Evolutionary conservation across 2,113 vertebrate species (phyloP).

Genomic region (Herpetotheres cachinnans): DNA sequence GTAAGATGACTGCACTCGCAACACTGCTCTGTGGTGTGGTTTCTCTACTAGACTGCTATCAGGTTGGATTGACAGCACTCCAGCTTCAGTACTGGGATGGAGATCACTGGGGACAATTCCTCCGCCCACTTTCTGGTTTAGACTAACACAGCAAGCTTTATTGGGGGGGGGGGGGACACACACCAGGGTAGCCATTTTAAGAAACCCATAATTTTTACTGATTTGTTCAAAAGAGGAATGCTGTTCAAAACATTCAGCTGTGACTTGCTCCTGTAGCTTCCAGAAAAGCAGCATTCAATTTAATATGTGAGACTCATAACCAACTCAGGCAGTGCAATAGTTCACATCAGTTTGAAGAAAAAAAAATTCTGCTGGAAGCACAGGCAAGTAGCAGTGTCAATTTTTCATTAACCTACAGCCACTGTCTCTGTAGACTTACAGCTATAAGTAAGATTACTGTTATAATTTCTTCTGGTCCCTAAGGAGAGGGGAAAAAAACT

Average conservation of each 20-base stretch:
- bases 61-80: not conserved
- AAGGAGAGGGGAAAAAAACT: not conserved
- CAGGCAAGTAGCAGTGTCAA: conserved; percentile 52
- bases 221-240: not conserved
- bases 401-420: conserved; percentile 75
- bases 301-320: conserved; percentile 55
- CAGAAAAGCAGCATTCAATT: not conserved
- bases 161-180: not conserved
- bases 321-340: conserved; percentile 6
- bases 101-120: not conserved
- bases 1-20: too few relatives aligned
- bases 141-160: not conserved
- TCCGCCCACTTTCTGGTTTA: not conserved
- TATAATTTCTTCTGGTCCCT: conserved; percentile 70
- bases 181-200: not conserved
- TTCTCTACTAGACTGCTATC: not conserved
- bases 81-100: not conserved
- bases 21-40: not conserved
- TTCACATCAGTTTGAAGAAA: conserved; percentile 50
- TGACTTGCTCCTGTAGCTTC: not conserved
- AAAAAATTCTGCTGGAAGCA: conserved; percentile 49
- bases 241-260: not conserved
- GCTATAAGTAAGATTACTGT: conserved; percentile 66
- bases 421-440: conserved; percentile 53
- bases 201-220: not conserved